Conservation (phyloP, 2,888 invertebrate species). For the Drosophila recens region DNA sequence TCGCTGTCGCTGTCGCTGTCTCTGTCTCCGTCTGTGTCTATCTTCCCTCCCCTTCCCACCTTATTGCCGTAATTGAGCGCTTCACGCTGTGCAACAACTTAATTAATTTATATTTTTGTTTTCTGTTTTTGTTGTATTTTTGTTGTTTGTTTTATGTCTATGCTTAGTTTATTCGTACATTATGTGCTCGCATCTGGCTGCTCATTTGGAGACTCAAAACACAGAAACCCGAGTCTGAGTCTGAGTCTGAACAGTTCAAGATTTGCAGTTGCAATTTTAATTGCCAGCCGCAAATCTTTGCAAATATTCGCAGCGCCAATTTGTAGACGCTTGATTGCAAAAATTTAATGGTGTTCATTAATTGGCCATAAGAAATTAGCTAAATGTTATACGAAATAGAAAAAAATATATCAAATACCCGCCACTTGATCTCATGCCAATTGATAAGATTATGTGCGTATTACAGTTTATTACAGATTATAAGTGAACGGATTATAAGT, state of each 20-base stretch:
- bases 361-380: conserved; percentile 75
- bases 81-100: conserved; percentile 82
- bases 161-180: conserved; percentile 46
- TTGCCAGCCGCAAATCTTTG: conserved; percentile 71
- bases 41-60: conserved; percentile 13
- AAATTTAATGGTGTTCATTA: conserved; percentile 82
- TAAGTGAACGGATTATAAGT: conserved; percentile 21
- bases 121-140: conserved; percentile 26
- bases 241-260: conserved; percentile 18
- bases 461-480: conserved; percentile 30
- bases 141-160: conserved; percentile 20
- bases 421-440: conserved; percentile 42
- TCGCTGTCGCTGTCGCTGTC: conserved; percentile 15
- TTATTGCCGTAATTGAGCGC: conserved; percentile 71
- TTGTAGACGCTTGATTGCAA: conserved; percentile 77
- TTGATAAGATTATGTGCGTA: conserved; percentile 41
- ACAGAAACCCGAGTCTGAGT: conserved; percentile 5
- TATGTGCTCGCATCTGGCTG: no score
- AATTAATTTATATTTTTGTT: conserved; percentile 74
- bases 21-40: conserved; percentile 1
- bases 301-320: conserved; percentile 74
- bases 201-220: conserved; percentile 59
- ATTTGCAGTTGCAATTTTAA: conserved; percentile 77
- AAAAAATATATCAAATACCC: conserved; percentile 15
- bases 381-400: conserved; percentile 42